Evolutionary conservation across 2,888 invertebrate genomes (phyloP).

Genomic region (Pharmacophagus antenor): DNA sequence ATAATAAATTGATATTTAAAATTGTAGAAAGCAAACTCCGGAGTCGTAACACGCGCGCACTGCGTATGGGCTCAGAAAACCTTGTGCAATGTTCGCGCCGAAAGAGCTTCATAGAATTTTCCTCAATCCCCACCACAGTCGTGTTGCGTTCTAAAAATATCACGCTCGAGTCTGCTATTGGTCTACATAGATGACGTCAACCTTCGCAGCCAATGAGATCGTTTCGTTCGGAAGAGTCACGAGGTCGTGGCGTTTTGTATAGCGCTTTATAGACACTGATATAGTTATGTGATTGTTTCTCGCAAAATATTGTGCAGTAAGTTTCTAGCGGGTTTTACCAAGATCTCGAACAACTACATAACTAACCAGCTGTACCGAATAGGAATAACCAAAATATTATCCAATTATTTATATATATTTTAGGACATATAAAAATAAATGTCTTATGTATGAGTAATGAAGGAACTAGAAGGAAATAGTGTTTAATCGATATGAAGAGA

Average conservation of each 20-base stretch:
- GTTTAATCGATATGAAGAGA: too few relatives aligned
- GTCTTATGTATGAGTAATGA: too few relatives aligned
- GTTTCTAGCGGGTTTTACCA: conserved; percentile 40
- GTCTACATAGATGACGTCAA: conserved; percentile 63
- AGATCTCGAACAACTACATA: conserved; percentile 13
- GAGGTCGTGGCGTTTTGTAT: conserved; percentile 49
- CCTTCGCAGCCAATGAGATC: conserved; percentile 52
- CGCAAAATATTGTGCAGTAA: conserved; percentile 33
- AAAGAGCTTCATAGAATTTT: conserved; percentile 55
- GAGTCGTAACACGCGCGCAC: conserved; percentile 46
- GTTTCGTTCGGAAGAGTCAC: conserved; percentile 54
- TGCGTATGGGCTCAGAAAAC: conserved; percentile 56
- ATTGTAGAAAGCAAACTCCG: conserved; percentile 26
- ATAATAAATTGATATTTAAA: conserved; percentile 7
- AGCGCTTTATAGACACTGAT: conserved; percentile 39
- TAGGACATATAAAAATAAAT: too few relatives aligned
- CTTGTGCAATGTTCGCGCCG: conserved; percentile 67
- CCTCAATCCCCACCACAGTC: conserved; percentile 63
- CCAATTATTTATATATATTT: neutral
- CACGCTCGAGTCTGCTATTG: conserved; percentile 50
- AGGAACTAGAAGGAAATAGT: too few relatives aligned
- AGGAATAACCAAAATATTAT: neutral
- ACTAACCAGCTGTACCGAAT: neutral
- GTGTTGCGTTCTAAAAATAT: conserved; percentile 72
- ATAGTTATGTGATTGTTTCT: conserved; percentile 34